These are phyloP conservation scores for Callyntrura guangdongensis DNA, from an alignment of 2,888 invertebrate genomes.

Conservation along the genomic window DNA sequence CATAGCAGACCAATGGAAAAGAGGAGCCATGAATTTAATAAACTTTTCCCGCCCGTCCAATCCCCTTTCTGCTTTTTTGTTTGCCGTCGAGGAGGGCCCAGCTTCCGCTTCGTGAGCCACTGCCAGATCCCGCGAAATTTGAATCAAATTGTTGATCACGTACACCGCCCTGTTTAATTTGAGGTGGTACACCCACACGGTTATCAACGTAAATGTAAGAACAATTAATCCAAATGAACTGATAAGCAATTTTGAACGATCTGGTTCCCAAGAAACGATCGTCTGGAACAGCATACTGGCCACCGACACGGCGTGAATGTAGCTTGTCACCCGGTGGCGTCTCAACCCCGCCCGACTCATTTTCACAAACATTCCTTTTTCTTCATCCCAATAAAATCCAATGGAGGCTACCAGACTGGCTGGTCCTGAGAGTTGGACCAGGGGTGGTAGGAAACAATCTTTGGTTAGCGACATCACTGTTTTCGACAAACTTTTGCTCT, in stretches of 20 bases:
- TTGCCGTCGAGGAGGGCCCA: background rate
- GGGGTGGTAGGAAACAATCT: slow-evolving; percentile 47
- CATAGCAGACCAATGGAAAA: slow-evolving; percentile 67
- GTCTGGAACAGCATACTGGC: slow-evolving; percentile 19
- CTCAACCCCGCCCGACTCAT: background rate
- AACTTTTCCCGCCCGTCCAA: slow-evolving; percentile 60
- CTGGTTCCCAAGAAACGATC: background rate
- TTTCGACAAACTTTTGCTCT: too few species aligned
- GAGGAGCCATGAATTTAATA: slow-evolving; percentile 51
- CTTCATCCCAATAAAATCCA: slow-evolving; percentile 46
- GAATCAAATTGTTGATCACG: slow-evolving; percentile 43
- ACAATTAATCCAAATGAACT: slow-evolving; percentile 63
- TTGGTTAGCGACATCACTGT: background rate
- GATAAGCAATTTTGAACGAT: slow-evolving; percentile 33
- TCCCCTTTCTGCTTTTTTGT: background rate
- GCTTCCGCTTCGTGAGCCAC: background rate
- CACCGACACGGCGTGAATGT: slow-evolving; percentile 36
- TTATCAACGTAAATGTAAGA: slow-evolving; percentile 5
- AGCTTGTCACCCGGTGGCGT: slow-evolving; percentile 16
- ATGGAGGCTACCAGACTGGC: slow-evolving; percentile 55
- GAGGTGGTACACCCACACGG: slow-evolving; percentile 53
- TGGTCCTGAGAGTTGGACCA: slow-evolving; percentile 52
- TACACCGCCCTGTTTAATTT: background rate
- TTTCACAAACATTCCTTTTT: background rate
- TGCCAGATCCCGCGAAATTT: slow-evolving; percentile 15